Conservation (phyloP, 2,797 vertebrate species). For the Sebastes kiyomatsui region DNA sequence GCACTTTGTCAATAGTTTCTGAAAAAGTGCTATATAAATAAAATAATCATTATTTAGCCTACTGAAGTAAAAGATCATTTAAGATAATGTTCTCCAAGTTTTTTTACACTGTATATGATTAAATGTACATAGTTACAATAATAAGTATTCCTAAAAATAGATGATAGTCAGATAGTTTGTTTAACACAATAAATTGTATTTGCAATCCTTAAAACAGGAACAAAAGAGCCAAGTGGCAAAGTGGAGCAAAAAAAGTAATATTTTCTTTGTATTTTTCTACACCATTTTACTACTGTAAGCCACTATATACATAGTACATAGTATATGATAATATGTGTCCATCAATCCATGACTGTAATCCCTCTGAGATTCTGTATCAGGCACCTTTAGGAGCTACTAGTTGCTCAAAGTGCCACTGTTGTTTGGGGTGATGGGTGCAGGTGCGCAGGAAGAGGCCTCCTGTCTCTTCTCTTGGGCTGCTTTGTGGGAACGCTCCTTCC, state of each 20-base stretch:
- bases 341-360: background rate
- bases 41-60: background rate
- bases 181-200: slow-evolving; percentile 13
- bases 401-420: slow-evolving; percentile 87
- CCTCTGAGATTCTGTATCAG: slow-evolving; percentile 6
- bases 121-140: slow-evolving; percentile 18
- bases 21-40: too few relatives aligned
- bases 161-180: background rate
- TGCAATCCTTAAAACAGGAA: slow-evolving; percentile 76
- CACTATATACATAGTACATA: slow-evolving; percentile 15
- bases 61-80: background rate
- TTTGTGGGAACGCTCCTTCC: slow-evolving; percentile 41
- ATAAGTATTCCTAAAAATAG: background rate
- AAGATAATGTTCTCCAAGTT: background rate
- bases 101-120: background rate
- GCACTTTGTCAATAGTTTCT: too few relatives aligned
- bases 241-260: background rate
- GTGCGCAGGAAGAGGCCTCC: slow-evolving; percentile 76
- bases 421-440: slow-evolving; percentile 81
- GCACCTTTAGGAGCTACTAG: slow-evolving; percentile 65
- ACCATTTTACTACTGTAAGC: slow-evolving; percentile 12
- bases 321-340: background rate
- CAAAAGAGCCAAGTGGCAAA: slow-evolving; percentile 21
- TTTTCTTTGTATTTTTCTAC: background rate
- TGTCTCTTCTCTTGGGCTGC: background rate